Conservation (phyloP, 37 sponge, comb jelly and placozoan genomes). For the Agelas oroides region DNA sequence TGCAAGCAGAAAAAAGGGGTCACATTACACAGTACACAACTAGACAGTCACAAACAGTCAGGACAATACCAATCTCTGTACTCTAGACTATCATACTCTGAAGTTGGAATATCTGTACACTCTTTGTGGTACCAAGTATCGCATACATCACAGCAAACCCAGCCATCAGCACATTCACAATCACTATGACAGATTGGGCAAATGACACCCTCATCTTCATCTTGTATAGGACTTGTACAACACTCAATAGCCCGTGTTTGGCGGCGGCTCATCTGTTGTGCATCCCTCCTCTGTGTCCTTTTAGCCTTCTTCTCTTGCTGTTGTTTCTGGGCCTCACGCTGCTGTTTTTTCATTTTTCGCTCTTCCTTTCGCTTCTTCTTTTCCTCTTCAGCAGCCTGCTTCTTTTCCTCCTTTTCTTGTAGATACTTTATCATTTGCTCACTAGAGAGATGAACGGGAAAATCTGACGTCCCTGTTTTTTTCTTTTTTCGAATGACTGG, state of each 20-base stretch:
- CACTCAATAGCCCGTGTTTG: too few species aligned
- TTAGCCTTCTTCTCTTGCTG: too few species aligned
- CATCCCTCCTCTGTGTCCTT: neutral
- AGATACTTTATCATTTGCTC: neutral
- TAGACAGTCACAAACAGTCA: too few species aligned
- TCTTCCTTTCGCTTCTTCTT: neutral
- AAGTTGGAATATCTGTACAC: conserved; percentile 10
- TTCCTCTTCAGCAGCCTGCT: neutral
- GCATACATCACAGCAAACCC: conserved; percentile 3
- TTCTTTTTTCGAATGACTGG: neutral
- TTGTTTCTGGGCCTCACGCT: neutral
- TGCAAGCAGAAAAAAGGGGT: too few species aligned
- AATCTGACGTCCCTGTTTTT: neutral
- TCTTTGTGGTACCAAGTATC: conserved; percentile 13
- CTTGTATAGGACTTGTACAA: neutral
- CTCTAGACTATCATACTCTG: too few species aligned
- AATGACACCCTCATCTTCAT: neutral
- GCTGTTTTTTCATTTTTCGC: neutral
- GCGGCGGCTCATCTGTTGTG: neutral
- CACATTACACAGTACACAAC: too few species aligned
- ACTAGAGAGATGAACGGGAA: neutral
- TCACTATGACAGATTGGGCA: neutral
- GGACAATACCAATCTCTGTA: too few species aligned
- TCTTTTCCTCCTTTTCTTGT: neutral
- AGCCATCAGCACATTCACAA: neutral